Conservation (phyloP, 2,888 invertebrate species). For the Scrobipalpa atriplicella region DNA sequence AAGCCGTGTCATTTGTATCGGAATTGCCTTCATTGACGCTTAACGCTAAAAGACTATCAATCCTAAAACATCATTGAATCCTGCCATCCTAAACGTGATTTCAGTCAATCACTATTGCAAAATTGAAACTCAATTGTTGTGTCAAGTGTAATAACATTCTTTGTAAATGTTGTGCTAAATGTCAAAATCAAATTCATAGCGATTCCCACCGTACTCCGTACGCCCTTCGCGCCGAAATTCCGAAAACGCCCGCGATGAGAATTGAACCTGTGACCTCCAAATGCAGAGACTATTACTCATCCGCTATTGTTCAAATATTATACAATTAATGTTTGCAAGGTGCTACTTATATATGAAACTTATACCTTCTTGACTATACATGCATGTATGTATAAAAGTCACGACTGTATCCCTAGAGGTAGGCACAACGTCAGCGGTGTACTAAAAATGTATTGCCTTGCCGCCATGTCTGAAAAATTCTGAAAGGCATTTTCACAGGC, state of each 20-base stretch:
- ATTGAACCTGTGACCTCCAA: constrained; percentile 7
- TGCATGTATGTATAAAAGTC: no score
- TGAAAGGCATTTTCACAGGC: no score
- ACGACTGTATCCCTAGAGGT: no score
- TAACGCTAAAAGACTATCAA: no score
- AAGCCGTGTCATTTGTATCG: no score
- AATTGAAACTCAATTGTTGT: constrained; percentile 3
- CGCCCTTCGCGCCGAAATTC: constrained; percentile 12
- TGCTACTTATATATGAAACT: no score
- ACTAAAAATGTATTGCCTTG: no score
- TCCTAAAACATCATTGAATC: background rate
- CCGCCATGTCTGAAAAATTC: no score
- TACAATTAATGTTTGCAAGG: background rate
- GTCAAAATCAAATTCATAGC: constrained; percentile 15
- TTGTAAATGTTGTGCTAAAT: constrained; percentile 5
- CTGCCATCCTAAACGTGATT: background rate
- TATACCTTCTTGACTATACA: no score
- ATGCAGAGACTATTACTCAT: constrained; percentile 1
- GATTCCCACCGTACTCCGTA: constrained; percentile 3
- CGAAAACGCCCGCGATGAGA: constrained; percentile 8
- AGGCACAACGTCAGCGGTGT: no score
- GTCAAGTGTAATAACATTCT: constrained; percentile 13
- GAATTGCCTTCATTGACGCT: no score
- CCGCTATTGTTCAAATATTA: constrained; percentile 10
- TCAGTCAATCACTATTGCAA: background rate